phyloP scores from a whole-genome alignment of 2,888 invertebrate genomes.

The Nomada ruficornis region DNA sequence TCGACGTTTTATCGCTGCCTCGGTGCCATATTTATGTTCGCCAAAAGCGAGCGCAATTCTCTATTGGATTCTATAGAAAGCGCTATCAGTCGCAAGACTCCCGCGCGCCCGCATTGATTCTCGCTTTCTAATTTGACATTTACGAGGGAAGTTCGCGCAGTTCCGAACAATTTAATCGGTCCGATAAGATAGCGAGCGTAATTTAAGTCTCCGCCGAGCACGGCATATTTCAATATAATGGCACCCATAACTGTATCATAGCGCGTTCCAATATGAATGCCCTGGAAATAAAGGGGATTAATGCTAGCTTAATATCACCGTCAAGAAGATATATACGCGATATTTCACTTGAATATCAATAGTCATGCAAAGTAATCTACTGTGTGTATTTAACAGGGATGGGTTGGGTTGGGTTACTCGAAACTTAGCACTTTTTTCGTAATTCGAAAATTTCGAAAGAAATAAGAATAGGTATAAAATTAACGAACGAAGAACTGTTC shows the following conservation, averaged over 20 bases:
- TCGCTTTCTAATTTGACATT: slow-evolving; percentile 10
- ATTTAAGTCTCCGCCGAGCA: not conserved
- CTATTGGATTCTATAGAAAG: not conserved
- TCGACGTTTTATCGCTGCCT: not conserved
- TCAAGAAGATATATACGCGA: no score
- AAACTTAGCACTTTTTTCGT: no score
- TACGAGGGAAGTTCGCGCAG: not conserved
- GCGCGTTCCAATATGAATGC: not conserved
- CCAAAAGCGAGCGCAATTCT: not conserved
- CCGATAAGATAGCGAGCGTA: not conserved
- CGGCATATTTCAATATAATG: not conserved
- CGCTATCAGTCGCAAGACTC: not conserved
- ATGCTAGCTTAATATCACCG: not conserved
- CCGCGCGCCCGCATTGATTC: not conserved
- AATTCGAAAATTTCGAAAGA: no score
- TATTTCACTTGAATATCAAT: no score
- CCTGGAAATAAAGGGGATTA: not conserved
- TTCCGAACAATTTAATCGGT: not conserved
- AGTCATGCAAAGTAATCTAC: no score
- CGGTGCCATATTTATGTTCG: not conserved
- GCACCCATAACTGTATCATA: no score
- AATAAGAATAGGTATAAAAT: no score
- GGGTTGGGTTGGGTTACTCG: no score
- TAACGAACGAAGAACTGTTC: no score
- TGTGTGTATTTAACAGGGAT: no score